A percentile compares a stretch with the other conserved stretches of the same genome.
Conservation (phyloP, 2,113 vertebrate genomes). For the Haemorhous mexicanus region DNA sequence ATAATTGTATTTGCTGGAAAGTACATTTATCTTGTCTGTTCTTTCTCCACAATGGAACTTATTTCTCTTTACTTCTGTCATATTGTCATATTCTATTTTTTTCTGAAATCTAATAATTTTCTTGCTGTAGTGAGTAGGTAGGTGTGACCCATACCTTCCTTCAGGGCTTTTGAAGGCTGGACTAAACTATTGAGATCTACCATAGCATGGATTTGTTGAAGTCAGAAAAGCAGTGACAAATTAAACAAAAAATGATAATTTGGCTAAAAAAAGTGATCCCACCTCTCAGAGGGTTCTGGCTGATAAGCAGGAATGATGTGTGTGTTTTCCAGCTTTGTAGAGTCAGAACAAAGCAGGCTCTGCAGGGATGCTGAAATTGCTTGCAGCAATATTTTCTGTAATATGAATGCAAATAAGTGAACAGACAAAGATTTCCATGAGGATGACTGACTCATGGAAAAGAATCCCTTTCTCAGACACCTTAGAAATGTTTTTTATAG, state of each 20-base stretch:
- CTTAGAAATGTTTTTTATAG: background rate
- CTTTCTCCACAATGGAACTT: background rate
- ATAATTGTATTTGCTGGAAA: background rate
- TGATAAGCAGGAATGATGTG: background rate
- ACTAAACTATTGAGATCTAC: background rate
- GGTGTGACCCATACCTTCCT: background rate
- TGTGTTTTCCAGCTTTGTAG: background rate
- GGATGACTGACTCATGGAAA: background rate
- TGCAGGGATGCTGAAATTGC: background rate
- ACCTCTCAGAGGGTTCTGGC: background rate
- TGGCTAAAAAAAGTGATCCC: background rate
- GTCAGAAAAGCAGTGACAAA: background rate
- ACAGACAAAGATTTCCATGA: background rate
- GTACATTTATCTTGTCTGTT: background rate
- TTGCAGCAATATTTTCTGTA: constrained; percentile 7
- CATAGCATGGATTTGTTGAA: background rate
- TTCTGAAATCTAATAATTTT: background rate
- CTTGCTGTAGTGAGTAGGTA: background rate
- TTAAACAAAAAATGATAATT: background rate
- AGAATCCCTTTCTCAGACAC: background rate
- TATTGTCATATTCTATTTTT: background rate
- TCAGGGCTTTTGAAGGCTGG: background rate
- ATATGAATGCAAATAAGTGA: constrained; percentile 18
- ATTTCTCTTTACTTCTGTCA: background rate
- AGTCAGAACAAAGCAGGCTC: background rate